Conservation (phyloP, 1,140 invertebrate species). For the Drosophila malerkotliana region DNA sequence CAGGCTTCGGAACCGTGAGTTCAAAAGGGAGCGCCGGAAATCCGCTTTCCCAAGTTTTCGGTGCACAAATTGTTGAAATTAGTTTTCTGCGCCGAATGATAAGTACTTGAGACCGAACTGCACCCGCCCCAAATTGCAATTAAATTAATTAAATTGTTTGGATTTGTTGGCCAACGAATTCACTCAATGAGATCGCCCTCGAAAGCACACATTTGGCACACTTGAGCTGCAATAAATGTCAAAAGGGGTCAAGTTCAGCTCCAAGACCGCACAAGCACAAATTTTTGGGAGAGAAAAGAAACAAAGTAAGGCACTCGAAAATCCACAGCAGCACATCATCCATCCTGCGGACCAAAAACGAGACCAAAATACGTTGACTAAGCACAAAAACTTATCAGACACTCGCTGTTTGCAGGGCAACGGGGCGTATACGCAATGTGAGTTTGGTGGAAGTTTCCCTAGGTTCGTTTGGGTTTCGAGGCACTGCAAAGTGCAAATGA, state of each 20-base stretch:
- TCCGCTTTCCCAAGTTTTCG: slow-evolving; percentile 75
- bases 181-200: background rate
- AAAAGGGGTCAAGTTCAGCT: slow-evolving; percentile 35
- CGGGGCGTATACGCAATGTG: slow-evolving; percentile 60
- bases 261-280: slow-evolving; percentile 17
- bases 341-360: slow-evolving; percentile 3
- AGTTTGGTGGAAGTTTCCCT: slow-evolving; percentile 6
- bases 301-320: slow-evolving; percentile 32
- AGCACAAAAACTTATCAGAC: slow-evolving; percentile 57
- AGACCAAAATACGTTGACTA: slow-evolving; percentile 37
- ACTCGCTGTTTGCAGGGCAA: background rate
- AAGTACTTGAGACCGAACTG: slow-evolving; percentile 76
- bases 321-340: slow-evolving; percentile 10
- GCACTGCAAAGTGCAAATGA: slow-evolving; percentile 76
- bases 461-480: slow-evolving; percentile 16
- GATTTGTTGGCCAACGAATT: slow-evolving; percentile 22
- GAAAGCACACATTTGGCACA: background rate
- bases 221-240: slow-evolving; percentile 38
- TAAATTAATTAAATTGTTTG: slow-evolving; percentile 77
- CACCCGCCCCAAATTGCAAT: slow-evolving; percentile 61
- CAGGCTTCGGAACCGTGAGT: slow-evolving; percentile 11
- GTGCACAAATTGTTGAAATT: slow-evolving; percentile 81
- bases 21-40: slow-evolving; percentile 47
- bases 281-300: slow-evolving; percentile 17
- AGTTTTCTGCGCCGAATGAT: slow-evolving; percentile 78